Percentiles rank a stretch among this genome's conserved stretches.
Evolutionary conservation across 2,113 vertebrate species (phyloP).

Genomic region (Periophthalmus modestus): DNA sequence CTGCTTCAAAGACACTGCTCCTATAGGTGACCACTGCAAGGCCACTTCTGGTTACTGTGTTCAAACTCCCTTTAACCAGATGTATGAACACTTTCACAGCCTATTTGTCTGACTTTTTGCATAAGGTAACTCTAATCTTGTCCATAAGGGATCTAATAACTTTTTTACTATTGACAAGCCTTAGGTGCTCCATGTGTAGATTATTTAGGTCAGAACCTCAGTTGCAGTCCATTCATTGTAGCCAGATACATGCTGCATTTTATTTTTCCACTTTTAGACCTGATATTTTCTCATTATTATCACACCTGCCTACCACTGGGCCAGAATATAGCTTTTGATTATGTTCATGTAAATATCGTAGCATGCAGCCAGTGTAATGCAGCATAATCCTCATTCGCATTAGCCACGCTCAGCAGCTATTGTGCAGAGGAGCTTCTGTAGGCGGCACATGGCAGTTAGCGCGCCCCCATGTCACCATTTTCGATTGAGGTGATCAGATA

Average conservation of each 20-base stretch:
- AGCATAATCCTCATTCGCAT: slow-evolving; percentile 42
- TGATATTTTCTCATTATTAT: background rate
- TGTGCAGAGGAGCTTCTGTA: slow-evolving; percentile 59
- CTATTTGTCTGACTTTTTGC: too few relatives aligned
- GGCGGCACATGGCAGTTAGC: slow-evolving; percentile 58
- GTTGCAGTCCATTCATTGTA: background rate
- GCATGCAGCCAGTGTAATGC: slow-evolving; percentile 22
- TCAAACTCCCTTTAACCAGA: too few relatives aligned
- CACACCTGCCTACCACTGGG: background rate
- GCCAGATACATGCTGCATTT: background rate
- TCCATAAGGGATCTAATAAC: too few relatives aligned
- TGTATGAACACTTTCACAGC: too few relatives aligned
- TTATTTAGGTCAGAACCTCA: too few relatives aligned
- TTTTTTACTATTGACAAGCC: background rate
- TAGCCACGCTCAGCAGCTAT: slow-evolving; percentile 40
- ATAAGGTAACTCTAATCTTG: too few relatives aligned
- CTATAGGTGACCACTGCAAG: slow-evolving; percentile 23
- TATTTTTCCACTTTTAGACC: background rate
- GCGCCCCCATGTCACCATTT: slow-evolving; percentile 63
- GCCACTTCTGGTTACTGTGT: background rate
- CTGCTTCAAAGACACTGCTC: slow-evolving; percentile 32
- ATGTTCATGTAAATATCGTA: slow-evolving; percentile 23
- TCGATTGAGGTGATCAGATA: slow-evolving; percentile 77
- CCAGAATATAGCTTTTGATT: background rate
- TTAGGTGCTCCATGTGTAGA: background rate